These are phyloP conservation scores for Oceanodroma leucorhoa DNA, from an alignment of 2,797 vertebrate genomes.

Conservation along the genomic window DNA sequence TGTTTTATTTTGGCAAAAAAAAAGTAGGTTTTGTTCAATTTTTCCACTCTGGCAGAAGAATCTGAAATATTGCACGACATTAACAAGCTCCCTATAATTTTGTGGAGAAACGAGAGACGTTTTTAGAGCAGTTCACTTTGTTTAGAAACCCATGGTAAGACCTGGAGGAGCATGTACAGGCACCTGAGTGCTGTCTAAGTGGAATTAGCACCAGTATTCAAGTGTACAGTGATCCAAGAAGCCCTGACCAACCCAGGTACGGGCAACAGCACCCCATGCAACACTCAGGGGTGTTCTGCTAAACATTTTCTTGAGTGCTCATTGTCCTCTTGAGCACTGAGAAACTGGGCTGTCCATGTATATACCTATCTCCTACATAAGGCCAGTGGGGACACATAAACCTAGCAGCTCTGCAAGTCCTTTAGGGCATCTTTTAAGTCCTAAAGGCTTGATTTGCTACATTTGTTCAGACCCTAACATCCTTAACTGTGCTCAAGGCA, in stretches of 20 bases:
- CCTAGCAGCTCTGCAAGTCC: background rate
- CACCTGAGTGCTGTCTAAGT: background rate
- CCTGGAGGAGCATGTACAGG: background rate
- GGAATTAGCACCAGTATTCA: background rate
- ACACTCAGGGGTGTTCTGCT: accelerated
- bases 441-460: background rate
- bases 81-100: background rate
- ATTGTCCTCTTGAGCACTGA: background rate
- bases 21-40: background rate
- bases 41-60: background rate
- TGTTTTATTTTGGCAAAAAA: background rate
- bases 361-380: background rate
- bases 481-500: background rate
- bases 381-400: background rate
- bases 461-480: accelerated
- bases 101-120: background rate
- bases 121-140: background rate
- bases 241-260: background rate
- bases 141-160: background rate
- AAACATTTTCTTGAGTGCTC: background rate
- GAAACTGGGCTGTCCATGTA: background rate
- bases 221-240: background rate
- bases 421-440: background rate
- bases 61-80: background rate
- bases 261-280: background rate